phyloP scores from a whole-genome alignment of 1,140 invertebrate genomes.

The Papilio glaucus region DNA sequence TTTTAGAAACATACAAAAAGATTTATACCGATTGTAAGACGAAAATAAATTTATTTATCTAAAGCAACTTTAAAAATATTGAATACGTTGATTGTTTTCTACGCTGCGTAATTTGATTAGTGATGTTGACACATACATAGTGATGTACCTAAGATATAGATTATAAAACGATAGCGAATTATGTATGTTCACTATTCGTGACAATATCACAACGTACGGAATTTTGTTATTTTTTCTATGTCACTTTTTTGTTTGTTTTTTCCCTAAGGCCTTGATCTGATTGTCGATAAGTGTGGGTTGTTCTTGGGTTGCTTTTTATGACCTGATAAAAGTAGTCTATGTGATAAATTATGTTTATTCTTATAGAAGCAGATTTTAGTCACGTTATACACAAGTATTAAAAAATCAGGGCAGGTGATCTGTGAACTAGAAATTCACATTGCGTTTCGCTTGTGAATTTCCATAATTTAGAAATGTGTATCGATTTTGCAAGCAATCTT shows the following conservation, averaged over 20 bases:
- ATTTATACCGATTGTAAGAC: too few relatives aligned
- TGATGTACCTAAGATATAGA: background rate
- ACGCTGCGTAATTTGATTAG: too few relatives aligned
- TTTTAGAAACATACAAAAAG: too few relatives aligned
- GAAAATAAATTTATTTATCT: too few relatives aligned
- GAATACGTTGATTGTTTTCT: too few relatives aligned
- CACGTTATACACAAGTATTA: background rate
- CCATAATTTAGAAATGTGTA: background rate
- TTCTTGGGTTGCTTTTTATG: constrained; percentile 6
- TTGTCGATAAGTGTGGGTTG: background rate
- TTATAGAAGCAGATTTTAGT: background rate
- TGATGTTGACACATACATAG: too few relatives aligned
- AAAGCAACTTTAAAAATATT: too few relatives aligned
- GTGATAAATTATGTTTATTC: background rate
- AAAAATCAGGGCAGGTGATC: background rate
- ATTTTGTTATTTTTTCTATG: background rate
- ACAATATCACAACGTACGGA: background rate
- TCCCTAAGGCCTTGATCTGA: constrained; percentile 14
- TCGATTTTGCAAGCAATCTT: background rate
- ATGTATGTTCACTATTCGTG: background rate
- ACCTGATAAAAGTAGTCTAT: constrained; percentile 12
- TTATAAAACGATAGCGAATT: constrained; percentile 2
- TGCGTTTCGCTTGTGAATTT: background rate
- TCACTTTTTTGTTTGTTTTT: constrained; percentile 19
- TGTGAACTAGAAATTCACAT: background rate